Evolutionary conservation across 2,113 vertebrate species (phyloP).

Genomic region (Eonycteris spelaea): DNA sequence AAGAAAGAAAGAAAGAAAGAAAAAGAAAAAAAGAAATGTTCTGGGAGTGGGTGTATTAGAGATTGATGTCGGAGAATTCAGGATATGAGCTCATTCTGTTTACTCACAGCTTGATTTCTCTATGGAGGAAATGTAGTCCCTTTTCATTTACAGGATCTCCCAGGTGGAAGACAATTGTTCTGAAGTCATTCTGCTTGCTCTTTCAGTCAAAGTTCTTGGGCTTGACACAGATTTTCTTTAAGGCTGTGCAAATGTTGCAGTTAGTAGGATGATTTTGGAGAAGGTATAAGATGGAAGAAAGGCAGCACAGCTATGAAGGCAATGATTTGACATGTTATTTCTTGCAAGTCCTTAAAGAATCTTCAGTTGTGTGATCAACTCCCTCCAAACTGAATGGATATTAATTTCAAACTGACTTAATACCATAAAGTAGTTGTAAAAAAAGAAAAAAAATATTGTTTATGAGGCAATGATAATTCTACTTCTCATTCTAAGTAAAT

Average conservation of each 20-base stretch:
- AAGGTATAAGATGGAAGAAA: neutral
- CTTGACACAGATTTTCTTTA: neutral
- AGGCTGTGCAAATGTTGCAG: neutral
- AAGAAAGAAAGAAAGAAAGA: no score
- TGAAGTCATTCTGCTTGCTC: neutral
- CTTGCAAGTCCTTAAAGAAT: neutral
- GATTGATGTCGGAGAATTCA: neutral
- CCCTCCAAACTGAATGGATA: neutral
- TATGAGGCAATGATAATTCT: neutral
- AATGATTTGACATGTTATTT: neutral
- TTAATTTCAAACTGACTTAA: neutral
- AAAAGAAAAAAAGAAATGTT: neutral
- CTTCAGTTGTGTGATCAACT: neutral
- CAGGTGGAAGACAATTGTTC: neutral
- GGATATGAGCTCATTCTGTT: slow-evolving; percentile 27
- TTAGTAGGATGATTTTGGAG: neutral
- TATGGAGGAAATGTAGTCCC: slow-evolving; percentile 3
- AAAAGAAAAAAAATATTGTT: neutral
- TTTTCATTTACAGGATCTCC: slow-evolving; percentile 7
- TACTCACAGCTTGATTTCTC: slow-evolving; percentile 5
- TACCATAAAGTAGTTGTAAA: neutral
- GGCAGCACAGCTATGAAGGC: neutral
- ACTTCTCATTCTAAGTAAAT: slow-evolving; percentile 9
- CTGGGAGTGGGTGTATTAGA: neutral
- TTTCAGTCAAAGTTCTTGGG: neutral